Base-by-base conservation (phyloP, 2,797 vertebrate genomes). In the Philypnodon macrostomus region DNA sequence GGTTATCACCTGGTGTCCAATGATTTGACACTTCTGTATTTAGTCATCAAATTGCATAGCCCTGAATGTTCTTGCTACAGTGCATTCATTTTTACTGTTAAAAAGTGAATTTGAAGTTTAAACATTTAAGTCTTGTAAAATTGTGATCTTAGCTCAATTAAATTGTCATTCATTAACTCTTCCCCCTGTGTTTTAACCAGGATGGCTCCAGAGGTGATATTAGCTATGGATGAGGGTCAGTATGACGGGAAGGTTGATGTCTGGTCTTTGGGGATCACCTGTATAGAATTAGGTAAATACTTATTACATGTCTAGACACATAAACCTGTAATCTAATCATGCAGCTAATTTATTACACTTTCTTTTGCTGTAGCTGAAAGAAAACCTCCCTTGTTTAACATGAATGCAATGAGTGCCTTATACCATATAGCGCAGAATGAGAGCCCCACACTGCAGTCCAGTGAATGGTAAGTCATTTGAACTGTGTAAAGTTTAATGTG, bases 391-490 rank as follows among this genome's bases (percentile, higher is more conserved):
- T 91, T 98, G 89, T 98, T 98, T 91, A 98, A 98, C 83, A 98
- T 98, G 96, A 98, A 98, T 87, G 96, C 96, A 87, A 98, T 98
- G 96, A 98, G 96, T 98, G 96, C 96, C 96, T 98, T 98, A 96
- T 98, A 98, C 87, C 96, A 98, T 88, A 98, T 98, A 94, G 96
- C 96, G 75, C 96, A 98, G 93, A 98, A 98, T 88, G 96, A 98
- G 88, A 98, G 95, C 87, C 96, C 96, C 79, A 89, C 91, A 75
- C 91, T 98, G 81, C 95, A 97, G 70, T 97, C 95, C 80, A 96
- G 91, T 87, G 96, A 98, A 94, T 98, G 95, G 96, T 98, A 75
- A 95, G 93, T 84, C 8, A n/a, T 15, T 17, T 17, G 16, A 38
- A 8, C 16, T 16, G 17, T 12, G 4, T n/a, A 33, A n/a, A n/a